phyloP scores from a whole-genome alignment of 2,113 vertebrate species.

The Zonotrichia leucophrys region DNA sequence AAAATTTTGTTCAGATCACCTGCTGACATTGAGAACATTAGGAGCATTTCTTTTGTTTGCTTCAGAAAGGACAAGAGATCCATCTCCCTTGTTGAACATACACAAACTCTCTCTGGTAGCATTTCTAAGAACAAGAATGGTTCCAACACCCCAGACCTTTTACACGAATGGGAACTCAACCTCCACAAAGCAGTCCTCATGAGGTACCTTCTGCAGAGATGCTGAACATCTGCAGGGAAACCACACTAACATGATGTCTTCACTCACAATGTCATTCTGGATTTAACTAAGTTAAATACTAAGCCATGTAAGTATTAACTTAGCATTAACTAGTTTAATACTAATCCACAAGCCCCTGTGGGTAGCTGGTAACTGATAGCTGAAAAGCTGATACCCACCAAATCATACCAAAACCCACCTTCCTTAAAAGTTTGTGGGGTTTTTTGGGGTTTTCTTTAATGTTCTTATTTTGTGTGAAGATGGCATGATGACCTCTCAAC shows the following conservation, averaged over 20 bases:
- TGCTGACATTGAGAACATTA: rapidly evolving
- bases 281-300: background rate
- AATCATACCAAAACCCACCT: background rate
- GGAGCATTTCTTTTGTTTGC: background rate
- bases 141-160: background rate
- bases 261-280: background rate
- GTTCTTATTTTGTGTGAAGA: background rate
- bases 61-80: background rate
- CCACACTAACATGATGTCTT: background rate
- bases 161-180: background rate
- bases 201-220: background rate
- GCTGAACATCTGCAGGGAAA: background rate
- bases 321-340: no score
- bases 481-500: background rate
- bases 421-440: background rate
- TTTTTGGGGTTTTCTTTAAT: background rate
- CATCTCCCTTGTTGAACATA: background rate
- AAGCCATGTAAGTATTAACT: no score
- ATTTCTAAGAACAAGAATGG: background rate
- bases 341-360: background rate
- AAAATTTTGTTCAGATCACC: background rate
- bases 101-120: background rate
- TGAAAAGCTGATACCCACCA: background rate
- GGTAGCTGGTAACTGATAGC: background rate
- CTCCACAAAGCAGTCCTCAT: background rate